Conservation (phyloP, 1,140 invertebrate genomes). For the Armadillidium nasatum region DNA sequence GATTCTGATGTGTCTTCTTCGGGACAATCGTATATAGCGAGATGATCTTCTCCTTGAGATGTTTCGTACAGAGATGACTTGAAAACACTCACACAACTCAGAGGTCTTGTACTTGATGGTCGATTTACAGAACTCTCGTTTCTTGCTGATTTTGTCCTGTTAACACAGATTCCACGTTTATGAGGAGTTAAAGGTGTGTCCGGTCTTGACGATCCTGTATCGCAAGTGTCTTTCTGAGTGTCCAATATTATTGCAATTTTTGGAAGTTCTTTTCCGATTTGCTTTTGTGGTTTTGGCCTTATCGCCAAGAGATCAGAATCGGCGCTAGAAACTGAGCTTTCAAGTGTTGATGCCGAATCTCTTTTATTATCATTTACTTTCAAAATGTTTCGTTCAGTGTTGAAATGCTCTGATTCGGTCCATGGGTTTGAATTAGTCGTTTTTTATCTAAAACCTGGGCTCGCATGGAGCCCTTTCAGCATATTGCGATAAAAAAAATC, state of each 20-base stretch:
- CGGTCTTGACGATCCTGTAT: neutral
- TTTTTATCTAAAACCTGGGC: too few species aligned
- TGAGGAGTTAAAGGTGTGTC: neutral
- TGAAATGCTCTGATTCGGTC: too few species aligned
- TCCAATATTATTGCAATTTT: neutral
- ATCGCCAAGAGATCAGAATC: too few species aligned
- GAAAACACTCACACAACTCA: neutral
- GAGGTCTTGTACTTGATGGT: neutral
- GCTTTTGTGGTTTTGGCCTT: too few species aligned
- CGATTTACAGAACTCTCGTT: neutral
- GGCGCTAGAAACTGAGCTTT: too few species aligned
- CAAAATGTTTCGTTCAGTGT: too few species aligned
- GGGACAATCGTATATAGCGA: neutral
- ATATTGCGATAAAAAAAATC: too few species aligned
- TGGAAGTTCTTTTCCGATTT: neutral
- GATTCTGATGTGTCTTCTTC: neutral
- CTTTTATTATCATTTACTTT: too few species aligned
- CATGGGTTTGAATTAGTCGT: too few species aligned
- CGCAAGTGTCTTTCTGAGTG: neutral
- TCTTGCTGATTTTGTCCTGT: neutral
- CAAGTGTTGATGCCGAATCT: too few species aligned
- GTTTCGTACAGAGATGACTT: neutral
- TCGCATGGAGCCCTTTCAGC: too few species aligned
- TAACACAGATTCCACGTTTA: neutral
- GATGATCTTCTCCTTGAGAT: neutral